phyloP scores from a whole-genome alignment of 2,113 vertebrate genomes.

The Clarias batrachus region DNA sequence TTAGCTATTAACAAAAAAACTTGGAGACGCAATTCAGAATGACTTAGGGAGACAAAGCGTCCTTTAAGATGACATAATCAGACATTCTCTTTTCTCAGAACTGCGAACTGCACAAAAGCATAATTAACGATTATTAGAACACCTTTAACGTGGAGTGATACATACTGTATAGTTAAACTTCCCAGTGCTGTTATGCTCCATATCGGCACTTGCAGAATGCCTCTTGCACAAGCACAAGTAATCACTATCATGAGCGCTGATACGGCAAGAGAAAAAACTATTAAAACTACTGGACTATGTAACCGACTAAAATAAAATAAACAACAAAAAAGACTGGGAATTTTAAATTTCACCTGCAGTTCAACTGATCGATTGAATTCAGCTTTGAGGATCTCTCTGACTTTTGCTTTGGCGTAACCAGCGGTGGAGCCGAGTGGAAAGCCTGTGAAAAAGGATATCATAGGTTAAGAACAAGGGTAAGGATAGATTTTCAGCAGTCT shows the following conservation, averaged over 20 bases:
- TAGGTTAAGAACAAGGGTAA: too few species aligned
- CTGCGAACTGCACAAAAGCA: too few species aligned
- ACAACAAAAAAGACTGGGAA: conserved; percentile 33
- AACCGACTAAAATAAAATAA: neutral
- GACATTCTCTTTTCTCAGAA: too few species aligned
- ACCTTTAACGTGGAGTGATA: too few species aligned
- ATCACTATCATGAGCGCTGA: neutral
- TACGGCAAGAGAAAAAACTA: neutral
- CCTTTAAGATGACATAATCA: too few species aligned
- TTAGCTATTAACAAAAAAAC: too few species aligned
- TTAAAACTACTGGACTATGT: neutral
- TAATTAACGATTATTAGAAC: too few species aligned
- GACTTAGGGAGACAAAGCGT: too few species aligned
- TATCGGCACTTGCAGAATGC: too few species aligned
- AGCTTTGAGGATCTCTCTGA: conserved; percentile 81
- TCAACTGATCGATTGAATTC: conserved; percentile 87
- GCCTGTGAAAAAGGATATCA: conserved; percentile 66
- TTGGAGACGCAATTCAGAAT: too few species aligned
- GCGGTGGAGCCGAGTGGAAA: conserved; percentile 79
- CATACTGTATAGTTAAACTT: too few species aligned
- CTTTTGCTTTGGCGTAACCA: conserved; percentile 81
- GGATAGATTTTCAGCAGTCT: neutral
- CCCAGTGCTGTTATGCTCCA: too few species aligned
- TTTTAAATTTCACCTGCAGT: conserved; percentile 78
- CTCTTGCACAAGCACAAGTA: neutral